A percentile compares a stretch with the other conserved stretches of the same genome.
Evolutionary conservation across 2,113 vertebrate species (phyloP).

Genomic region (Danionella cerebrum): DNA sequence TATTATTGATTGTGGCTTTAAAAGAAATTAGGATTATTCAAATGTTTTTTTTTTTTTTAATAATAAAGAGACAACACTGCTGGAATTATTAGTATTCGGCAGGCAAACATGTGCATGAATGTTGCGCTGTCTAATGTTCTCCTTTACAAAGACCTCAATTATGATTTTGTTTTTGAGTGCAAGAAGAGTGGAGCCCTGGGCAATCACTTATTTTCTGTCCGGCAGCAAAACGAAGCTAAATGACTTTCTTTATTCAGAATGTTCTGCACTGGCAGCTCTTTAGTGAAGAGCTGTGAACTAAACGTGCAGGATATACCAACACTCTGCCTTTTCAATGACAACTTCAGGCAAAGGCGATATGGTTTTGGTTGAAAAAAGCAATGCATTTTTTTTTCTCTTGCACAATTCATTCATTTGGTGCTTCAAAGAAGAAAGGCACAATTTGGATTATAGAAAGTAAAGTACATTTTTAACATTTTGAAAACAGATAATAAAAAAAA

Average conservation of each 20-base stretch:
- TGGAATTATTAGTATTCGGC: slow-evolving; percentile 12
- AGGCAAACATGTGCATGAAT: slow-evolving; percentile 23
- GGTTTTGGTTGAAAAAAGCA: slow-evolving; percentile 12
- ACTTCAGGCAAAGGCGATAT: slow-evolving; percentile 12
- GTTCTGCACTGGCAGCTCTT: slow-evolving; percentile 20
- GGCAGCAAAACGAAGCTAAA: slow-evolving; percentile 29
- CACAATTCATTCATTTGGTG: too few species aligned
- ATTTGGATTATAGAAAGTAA: too few species aligned
- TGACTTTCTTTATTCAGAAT: slow-evolving; percentile 38
- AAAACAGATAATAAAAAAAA: too few species aligned
- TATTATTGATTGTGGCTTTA: slow-evolving; percentile 29
- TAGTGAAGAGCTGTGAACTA: slow-evolving; percentile 25
- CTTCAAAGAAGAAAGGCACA: too few species aligned
- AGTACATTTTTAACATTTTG: too few species aligned
- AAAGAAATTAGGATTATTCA: slow-evolving; percentile 13
- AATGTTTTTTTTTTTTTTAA: slow-evolving; percentile 32
- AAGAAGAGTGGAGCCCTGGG: slow-evolving; percentile 21
- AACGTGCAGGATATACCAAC: slow-evolving; percentile 24
- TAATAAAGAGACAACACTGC: slow-evolving; percentile 27
- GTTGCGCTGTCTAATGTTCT: slow-evolving; percentile 34
- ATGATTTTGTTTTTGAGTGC: slow-evolving; percentile 33
- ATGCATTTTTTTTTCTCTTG: too few species aligned
- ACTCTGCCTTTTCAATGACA: slow-evolving; percentile 19
- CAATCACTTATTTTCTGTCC: slow-evolving; percentile 30
- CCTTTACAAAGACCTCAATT: slow-evolving; percentile 33